phyloP scores from a whole-genome alignment of 2,888 invertebrate genomes.

The Noctua pronuba region DNA sequence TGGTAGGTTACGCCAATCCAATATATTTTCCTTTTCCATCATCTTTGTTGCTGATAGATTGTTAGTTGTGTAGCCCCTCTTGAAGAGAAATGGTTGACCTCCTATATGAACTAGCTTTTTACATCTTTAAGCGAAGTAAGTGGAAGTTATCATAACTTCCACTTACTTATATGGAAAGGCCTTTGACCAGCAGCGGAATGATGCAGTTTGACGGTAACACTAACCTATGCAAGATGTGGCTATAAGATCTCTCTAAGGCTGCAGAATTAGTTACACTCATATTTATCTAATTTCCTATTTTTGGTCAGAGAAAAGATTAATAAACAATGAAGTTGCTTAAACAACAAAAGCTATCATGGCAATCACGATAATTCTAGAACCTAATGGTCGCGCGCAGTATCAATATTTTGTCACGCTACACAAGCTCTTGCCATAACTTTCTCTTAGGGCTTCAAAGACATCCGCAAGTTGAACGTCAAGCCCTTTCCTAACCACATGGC shows the following conservation, averaged over 20 bases:
- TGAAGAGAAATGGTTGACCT: not conserved
- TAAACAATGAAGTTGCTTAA: not conserved
- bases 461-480: not conserved
- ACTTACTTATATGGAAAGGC: too few species aligned
- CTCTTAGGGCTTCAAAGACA: not conserved
- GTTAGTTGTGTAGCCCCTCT: too few species aligned
- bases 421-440: conserved; percentile 13
- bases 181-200: not conserved
- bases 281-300: not conserved
- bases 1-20: not conserved
- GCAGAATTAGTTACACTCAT: too few species aligned
- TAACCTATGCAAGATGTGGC: not conserved
- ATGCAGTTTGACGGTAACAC: not conserved
- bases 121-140: not conserved
- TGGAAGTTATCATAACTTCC: too few species aligned
- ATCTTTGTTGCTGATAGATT: not conserved
- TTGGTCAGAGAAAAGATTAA: not conserved
- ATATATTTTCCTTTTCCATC: not conserved
- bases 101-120: not conserved
- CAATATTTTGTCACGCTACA: not conserved
- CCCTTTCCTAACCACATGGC: conserved; percentile 16
- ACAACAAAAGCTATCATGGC: not conserved
- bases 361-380: not conserved
- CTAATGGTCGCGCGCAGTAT: not conserved
- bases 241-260: not conserved